Evolutionary conservation across 2,113 vertebrate genomes (phyloP).

Genomic region (Toxotes jaculatrix): DNA sequence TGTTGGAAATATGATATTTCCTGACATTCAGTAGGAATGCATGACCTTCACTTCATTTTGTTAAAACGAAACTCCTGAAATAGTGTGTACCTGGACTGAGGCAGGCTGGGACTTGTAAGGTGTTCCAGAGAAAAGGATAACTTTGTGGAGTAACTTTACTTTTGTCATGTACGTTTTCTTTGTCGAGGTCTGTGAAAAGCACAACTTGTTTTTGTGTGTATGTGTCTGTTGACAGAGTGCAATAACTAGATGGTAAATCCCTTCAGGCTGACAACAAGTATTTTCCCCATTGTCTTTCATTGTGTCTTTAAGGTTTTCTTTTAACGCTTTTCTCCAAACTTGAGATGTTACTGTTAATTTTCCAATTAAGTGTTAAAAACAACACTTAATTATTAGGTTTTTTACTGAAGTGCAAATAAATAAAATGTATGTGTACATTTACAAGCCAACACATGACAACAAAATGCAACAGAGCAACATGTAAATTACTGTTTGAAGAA

Average conservation of each 20-base stretch:
- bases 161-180: not conserved
- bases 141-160: not conserved
- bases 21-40: conserved; percentile 13
- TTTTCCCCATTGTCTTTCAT: not conserved
- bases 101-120: conserved; percentile 27
- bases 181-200: conserved; percentile 4
- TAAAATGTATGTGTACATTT: not conserved
- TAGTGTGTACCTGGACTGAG: not conserved
- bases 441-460: not conserved
- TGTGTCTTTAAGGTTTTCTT: not conserved
- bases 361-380: not conserved
- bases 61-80: conserved; percentile 6
- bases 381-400: not conserved
- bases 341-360: not conserved
- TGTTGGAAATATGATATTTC: not conserved
- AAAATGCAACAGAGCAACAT: not conserved
- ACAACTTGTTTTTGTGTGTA: not conserved
- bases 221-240: not conserved
- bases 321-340: not conserved
- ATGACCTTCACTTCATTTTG: not conserved
- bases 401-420: not conserved
- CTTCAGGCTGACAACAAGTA: not conserved
- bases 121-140: not conserved
- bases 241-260: not conserved
- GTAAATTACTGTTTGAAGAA: conserved; percentile 10